A percentile compares a stretch with the other conserved stretches of the same genome.
phyloP scores from a whole-genome alignment of 2,888 invertebrate genomes.

The Campoplex nolae region DNA sequence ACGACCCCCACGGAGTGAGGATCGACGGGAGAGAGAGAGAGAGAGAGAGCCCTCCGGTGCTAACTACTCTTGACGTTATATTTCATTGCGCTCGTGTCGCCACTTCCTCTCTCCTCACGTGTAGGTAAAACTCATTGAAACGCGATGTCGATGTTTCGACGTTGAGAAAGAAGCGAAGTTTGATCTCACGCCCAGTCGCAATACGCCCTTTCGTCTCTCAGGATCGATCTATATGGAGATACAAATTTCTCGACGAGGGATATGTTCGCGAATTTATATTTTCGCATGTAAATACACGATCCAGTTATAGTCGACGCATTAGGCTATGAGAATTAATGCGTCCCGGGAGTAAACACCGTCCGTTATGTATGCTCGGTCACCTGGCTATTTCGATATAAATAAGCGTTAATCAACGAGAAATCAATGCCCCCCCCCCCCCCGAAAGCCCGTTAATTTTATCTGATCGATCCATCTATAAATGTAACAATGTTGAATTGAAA shows the following conservation, averaged over 20 bases:
- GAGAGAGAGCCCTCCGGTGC: neutral
- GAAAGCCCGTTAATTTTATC: constrained; percentile 50
- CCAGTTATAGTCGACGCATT: constrained; percentile 2
- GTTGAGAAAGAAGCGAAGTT: neutral
- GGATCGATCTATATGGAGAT: neutral
- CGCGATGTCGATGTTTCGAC: neutral
- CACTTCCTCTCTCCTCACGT: constrained; percentile 54
- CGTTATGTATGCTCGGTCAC: constrained; percentile 25
- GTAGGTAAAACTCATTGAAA: constrained; percentile 25
- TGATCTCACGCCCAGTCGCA: neutral
- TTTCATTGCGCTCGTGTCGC: constrained; percentile 60
- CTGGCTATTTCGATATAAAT: constrained; percentile 37
- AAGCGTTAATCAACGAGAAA: constrained; percentile 55
- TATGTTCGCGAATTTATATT: constrained; percentile 59
- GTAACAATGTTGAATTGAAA: constrained; percentile 7
- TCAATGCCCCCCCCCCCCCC: constrained; percentile 34
- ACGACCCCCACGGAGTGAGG: constrained; percentile 8
- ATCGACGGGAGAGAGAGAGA: constrained; percentile 12
- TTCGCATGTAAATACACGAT: constrained; percentile 36
- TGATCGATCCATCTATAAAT: constrained; percentile 24
- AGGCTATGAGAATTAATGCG: constrained; percentile 42
- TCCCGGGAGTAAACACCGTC: constrained; percentile 26
- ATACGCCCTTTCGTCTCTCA: constrained; percentile 14
- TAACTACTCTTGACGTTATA: constrained; percentile 58
- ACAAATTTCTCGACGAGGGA: constrained; percentile 7